Evolutionary conservation across 2,888 invertebrate species (phyloP).

Genomic region (Brachylomia viminalis): DNA sequence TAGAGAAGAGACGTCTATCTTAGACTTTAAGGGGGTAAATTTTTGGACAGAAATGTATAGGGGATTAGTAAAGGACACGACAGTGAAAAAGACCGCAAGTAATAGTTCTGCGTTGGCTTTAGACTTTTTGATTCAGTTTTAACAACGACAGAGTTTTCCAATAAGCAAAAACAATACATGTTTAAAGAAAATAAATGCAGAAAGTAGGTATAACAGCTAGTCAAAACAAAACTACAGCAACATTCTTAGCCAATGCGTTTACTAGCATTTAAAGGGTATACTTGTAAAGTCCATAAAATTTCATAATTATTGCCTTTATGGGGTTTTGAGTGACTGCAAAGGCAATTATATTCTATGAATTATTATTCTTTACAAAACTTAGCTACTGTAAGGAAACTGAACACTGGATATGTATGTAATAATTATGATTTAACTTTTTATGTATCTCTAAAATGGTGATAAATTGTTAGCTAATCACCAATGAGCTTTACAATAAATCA

Average conservation of each 20-base stretch:
- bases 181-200: background rate
- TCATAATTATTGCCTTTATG: slow-evolving; percentile 57
- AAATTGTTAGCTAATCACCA: background rate
- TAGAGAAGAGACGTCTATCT: background rate
- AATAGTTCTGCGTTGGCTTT: no score
- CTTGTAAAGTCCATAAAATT: slow-evolving; percentile 56
- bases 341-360: slow-evolving; percentile 53
- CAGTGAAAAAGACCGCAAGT: background rate
- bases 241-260: slow-evolving; percentile 33
- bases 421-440: background rate
- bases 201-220: background rate
- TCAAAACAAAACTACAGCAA: slow-evolving; percentile 25
- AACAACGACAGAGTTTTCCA: background rate
- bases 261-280: slow-evolving; percentile 46
- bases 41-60: background rate
- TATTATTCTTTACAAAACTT: slow-evolving; percentile 40
- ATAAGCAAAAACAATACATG: background rate
- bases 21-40: background rate
- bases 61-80: background rate
- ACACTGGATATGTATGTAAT: background rate
- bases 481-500: slow-evolving; percentile 7
- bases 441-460: no score
- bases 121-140: background rate
- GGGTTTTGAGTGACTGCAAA: slow-evolving; percentile 52
- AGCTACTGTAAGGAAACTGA: slow-evolving; percentile 15